Percentiles rank a stretch among this genome's conserved stretches.
phyloP scores from a whole-genome alignment of 92 coral and sea anemone genomes.

The Phenganax marumi region DNA sequence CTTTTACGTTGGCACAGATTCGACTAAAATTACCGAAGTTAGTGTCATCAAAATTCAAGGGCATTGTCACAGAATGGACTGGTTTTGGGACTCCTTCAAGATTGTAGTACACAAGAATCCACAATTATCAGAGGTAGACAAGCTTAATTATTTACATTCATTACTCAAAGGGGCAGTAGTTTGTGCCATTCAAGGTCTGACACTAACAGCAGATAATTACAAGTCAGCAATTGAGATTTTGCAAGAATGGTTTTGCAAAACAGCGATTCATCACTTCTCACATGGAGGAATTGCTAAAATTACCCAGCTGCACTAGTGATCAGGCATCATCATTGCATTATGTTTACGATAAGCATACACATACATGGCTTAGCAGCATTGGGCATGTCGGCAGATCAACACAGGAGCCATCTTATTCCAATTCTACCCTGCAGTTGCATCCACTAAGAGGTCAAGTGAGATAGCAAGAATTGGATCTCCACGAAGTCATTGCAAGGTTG shows the following conservation, averaged over 20 bases:
- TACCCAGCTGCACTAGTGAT: neutral
- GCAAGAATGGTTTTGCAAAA: constrained; percentile 21
- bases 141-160: neutral
- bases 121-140: neutral
- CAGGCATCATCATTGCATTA: neutral
- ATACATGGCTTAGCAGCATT: neutral
- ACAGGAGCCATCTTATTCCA: constrained; percentile 15
- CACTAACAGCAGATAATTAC: constrained; percentile 23
- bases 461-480: constrained; percentile 5
- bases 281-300: constrained; percentile 24
- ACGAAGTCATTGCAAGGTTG: neutral
- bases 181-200: constrained; percentile 12
- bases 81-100: constrained; percentile 12
- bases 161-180: constrained; percentile 17
- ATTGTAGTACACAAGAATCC: constrained; percentile 12
- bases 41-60: neutral
- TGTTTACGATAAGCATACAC: constrained; percentile 15
- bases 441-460: neutral
- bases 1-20: neutral
- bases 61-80: constrained; percentile 2
- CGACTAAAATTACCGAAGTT: constrained; percentile 34
- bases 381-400: constrained; percentile 2
- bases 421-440: neutral
- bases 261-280: constrained; percentile 11
- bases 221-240: constrained; percentile 7